Percentiles rank a stretch among this genome's conserved stretches.
Conservation (phyloP, 2,797 vertebrate genomes). For the Schizopygopsis pylzovi region DNA sequence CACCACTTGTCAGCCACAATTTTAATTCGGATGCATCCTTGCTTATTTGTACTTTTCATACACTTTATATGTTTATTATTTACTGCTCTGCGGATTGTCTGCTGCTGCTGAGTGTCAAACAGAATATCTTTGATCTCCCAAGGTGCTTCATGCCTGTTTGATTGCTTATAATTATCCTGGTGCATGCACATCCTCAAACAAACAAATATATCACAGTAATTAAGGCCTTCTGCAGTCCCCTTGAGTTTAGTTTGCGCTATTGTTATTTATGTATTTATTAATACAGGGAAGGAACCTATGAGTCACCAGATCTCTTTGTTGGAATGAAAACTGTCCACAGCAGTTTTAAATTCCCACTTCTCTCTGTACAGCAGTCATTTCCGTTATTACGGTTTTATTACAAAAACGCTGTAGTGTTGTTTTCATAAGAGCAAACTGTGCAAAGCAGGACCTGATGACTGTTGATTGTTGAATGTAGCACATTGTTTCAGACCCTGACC, state of each 20-base stretch:
- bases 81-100: not conserved
- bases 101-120: not conserved
- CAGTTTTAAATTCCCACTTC: slow-evolving; percentile 29
- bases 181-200: slow-evolving; percentile 38
- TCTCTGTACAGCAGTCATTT: slow-evolving; percentile 23
- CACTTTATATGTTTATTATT: not conserved
- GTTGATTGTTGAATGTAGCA: slow-evolving; percentile 24
- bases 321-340: slow-evolving; percentile 12
- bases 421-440: slow-evolving; percentile 31
- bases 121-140: slow-evolving; percentile 30
- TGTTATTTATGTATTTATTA: slow-evolving; percentile 37
- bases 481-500: slow-evolving; percentile 45
- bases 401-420: slow-evolving; percentile 26
- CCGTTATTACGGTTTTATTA: slow-evolving; percentile 43
- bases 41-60: not conserved
- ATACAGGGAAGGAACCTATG: slow-evolving; percentile 25
- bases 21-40: not conserved
- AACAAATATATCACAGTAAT: slow-evolving; percentile 39
- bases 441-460: slow-evolving; percentile 43
- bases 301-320: slow-evolving; percentile 41
- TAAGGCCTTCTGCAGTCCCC: slow-evolving; percentile 22
- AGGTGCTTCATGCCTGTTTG: slow-evolving; percentile 34
- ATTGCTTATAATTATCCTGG: slow-evolving; percentile 39
- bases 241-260: slow-evolving; percentile 19
- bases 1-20: not conserved